Conservation (phyloP, 2,888 invertebrate species). For the Melipona bicolor region DNA sequence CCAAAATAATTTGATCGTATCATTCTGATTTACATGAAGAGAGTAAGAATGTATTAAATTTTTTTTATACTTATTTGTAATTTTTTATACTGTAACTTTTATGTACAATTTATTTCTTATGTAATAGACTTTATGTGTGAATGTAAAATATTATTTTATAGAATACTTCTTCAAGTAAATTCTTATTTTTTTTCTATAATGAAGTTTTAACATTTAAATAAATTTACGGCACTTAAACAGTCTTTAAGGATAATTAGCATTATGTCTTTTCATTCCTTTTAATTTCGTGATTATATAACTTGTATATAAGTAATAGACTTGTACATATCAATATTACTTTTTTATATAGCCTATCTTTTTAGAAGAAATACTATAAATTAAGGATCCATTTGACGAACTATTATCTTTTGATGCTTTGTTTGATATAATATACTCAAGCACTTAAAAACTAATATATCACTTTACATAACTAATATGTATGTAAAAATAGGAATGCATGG, state of each 20-base stretch:
- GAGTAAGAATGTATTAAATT: constrained; percentile 5
- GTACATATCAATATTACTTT: constrained; percentile 18
- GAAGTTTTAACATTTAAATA: constrained; percentile 6
- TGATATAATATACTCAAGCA: constrained; percentile 6
- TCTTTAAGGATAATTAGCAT: constrained; percentile 32
- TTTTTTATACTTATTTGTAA: constrained; percentile 2
- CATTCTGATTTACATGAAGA: background rate
- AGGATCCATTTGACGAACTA: background rate
- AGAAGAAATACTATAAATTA: background rate
- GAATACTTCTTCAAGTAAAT: background rate
- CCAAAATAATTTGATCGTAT: constrained; percentile 28
- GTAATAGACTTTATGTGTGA: background rate
- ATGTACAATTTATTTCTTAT: constrained; percentile 26
- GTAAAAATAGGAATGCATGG: constrained; percentile 34
- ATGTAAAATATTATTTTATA: constrained; percentile 11
- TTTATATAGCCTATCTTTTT: background rate
- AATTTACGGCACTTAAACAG: constrained; percentile 33
- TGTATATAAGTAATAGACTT: background rate
- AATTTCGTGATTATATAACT: constrained; percentile 6
- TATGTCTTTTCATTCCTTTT: constrained; percentile 9
- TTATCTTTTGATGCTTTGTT: constrained; percentile 4
- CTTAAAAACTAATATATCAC: constrained; percentile 24
- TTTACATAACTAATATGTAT: background rate
- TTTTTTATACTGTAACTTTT: constrained; percentile 21
- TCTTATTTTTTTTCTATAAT: background rate